Conservation (phyloP, 1,140 invertebrate genomes). For the Daktulosphaira vitifoliae region DNA sequence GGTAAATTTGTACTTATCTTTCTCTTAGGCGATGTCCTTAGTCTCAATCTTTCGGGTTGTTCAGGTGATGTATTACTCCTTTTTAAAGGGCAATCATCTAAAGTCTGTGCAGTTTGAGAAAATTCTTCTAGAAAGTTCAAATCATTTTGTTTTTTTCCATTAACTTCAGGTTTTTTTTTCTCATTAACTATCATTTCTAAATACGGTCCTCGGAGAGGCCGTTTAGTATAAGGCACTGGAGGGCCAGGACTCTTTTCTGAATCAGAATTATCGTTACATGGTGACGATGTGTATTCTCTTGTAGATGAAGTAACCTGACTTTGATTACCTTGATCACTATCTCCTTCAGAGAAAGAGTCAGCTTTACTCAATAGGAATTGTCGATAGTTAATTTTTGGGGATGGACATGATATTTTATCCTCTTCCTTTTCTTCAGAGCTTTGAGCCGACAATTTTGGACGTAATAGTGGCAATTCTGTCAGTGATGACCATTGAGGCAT, state of each 20-base stretch:
- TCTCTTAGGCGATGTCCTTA: slow-evolving; percentile 43
- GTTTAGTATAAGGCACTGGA: slow-evolving; percentile 56
- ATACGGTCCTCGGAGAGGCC: slow-evolving; percentile 66
- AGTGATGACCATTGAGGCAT: slow-evolving; percentile 33
- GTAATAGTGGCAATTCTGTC: slow-evolving; percentile 11
- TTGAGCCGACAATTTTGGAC: slow-evolving; percentile 54
- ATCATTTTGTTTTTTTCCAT: slow-evolving; percentile 45
- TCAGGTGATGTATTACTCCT: slow-evolving; percentile 38
- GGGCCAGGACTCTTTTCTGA: slow-evolving; percentile 34
- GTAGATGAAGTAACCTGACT: slow-evolving; percentile 38
- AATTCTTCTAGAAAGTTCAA: slow-evolving; percentile 45
- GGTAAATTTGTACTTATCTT: slow-evolving; percentile 49
- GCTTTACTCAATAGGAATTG: slow-evolving; percentile 41
- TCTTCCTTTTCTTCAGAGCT: slow-evolving; percentile 65
- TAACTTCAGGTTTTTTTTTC: slow-evolving; percentile 60
- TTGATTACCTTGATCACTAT: slow-evolving; percentile 45
- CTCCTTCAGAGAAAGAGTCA: slow-evolving; percentile 52
- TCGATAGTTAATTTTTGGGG: slow-evolving; percentile 20
- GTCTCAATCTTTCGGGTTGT: background rate
- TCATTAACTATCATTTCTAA: slow-evolving; percentile 75
- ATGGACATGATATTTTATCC: background rate
- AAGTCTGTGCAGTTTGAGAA: slow-evolving; percentile 40
- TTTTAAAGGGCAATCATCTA: slow-evolving; percentile 46
- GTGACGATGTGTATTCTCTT: slow-evolving; percentile 38
- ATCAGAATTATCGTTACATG: slow-evolving; percentile 43